phyloP scores from a whole-genome alignment of 2,113 vertebrate genomes.

The Apodemus speciosus region DNA sequence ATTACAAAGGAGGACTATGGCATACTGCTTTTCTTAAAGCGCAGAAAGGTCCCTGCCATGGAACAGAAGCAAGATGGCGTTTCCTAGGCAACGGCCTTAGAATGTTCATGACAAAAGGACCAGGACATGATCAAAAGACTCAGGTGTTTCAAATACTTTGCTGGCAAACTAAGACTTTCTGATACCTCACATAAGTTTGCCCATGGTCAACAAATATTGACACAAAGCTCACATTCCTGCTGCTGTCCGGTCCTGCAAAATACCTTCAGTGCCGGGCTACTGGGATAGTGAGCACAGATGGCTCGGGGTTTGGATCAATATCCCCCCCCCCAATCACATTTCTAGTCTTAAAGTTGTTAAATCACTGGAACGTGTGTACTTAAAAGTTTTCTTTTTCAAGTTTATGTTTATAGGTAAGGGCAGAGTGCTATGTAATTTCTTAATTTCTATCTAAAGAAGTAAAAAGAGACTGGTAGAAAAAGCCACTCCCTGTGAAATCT shows the following conservation, averaged over 20 bases:
- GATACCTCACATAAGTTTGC: neutral
- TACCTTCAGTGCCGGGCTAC: neutral
- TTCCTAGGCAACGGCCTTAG: neutral
- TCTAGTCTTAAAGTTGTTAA: neutral
- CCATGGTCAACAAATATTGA: neutral
- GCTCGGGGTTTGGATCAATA: neutral
- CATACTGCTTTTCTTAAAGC: conserved; percentile 32
- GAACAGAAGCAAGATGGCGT: neutral
- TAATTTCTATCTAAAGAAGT: neutral
- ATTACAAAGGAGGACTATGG: neutral
- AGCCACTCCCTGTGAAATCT: neutral
- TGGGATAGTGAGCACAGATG: neutral
- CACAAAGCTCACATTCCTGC: neutral
- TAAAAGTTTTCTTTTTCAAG: conserved; percentile 34
- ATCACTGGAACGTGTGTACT: neutral
- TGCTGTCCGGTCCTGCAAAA: neutral
- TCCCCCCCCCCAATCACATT: neutral
- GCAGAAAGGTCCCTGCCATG: neutral
- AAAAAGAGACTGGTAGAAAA: neutral
- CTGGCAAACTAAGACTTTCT: neutral
- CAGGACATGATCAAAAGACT: neutral
- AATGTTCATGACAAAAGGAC: neutral
- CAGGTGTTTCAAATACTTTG: conserved; percentile 6
- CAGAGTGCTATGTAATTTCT: neutral
- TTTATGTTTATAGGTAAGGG: neutral